Base-by-base conservation (phyloP, 2,797 vertebrate species). In the Urocyon cinereoargenteus region DNA sequence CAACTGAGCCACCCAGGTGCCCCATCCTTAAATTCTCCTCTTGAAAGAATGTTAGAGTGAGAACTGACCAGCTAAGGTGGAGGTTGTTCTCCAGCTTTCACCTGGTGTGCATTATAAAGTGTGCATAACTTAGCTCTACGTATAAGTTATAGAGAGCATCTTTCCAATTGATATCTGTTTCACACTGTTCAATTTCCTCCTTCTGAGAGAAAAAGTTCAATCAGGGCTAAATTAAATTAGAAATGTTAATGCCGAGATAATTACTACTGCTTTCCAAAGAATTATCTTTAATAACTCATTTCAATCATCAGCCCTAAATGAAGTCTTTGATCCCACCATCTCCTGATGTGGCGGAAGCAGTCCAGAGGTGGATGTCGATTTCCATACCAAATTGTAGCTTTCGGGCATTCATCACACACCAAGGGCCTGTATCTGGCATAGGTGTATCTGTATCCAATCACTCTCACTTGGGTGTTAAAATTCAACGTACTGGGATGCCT, bases 391-490 rank as follows among this genome's bases (percentile, higher is more conserved):
- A 87, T 89, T 83, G 34, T 55, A 77, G 90, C 59, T 97, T 96
- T 97, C 75, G 86, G 96, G 53, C 73, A 95, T 97, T 90, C 95
- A 86, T 97, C 85, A 51, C 73, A 94, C 89, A 68, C 45, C 24
- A 59, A 86, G 64, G 49, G 96, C 97, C 97, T 26, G 49, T 72
- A 91, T 97, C 90, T 90, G 7, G 53, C 96, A 78, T 28, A 72
- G 97, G 90, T 26, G 75, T 55, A 94, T 77, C 21, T 28, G 40
- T 8, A 45, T 97, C 96, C 96, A 90, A 95, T 98, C 96, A 85
- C 96, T 97, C 81, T 98, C 97, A 91, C 93, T 92, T 97, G 97
- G 98, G 97, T 97, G 97, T 97, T 97, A 98, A 98, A 98, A 98
- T 98, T 97, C 97, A 98, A 97, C 95, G 96, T 96, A 84, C 96